Percentiles rank a stretch among this genome's conserved stretches.
Evolutionary conservation across 2,797 vertebrate species (phyloP).

Genomic region (Hemitrygon akajei): DNA sequence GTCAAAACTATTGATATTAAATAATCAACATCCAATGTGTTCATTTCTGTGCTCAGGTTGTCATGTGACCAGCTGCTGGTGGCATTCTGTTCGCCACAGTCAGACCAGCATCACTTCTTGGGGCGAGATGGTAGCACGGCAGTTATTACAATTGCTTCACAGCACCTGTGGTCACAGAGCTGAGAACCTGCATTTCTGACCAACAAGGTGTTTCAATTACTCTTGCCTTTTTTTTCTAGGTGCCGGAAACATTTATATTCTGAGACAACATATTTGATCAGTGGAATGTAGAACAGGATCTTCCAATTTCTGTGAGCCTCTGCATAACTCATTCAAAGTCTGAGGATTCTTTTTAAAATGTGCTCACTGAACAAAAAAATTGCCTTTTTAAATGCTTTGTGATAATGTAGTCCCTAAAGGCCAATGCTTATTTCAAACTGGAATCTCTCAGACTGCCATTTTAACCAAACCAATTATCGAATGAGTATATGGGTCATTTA

Average conservation of each 20-base stretch:
- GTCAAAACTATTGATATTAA: not conserved
- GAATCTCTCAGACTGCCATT: not conserved
- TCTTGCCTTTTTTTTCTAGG: not conserved
- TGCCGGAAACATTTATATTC: not conserved
- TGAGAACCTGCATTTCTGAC: not conserved
- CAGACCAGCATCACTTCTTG: no score
- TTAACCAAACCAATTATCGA: not conserved
- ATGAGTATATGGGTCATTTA: not conserved
- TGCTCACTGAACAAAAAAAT: not conserved
- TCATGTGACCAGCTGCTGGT: no score
- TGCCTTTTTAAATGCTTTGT: not conserved
- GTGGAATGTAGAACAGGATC: not conserved
- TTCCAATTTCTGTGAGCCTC: not conserved
- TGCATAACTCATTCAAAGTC: not conserved
- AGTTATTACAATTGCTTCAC: no score
- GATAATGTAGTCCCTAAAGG: not conserved
- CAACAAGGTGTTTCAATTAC: not conserved
- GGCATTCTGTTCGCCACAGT: no score
- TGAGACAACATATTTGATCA: not conserved
- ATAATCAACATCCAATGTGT: not conserved
- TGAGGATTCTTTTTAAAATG: not conserved
- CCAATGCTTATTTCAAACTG: slow-evolving; percentile 17
- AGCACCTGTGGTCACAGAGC: no score
- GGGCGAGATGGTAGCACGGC: no score
- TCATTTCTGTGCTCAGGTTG: not conserved